Percentiles rank a stretch among this genome's conserved stretches.
Evolutionary conservation across 53 echinoderm and acorn worm genomes (phyloP).

Genomic region (Stichopus horrens): DNA sequence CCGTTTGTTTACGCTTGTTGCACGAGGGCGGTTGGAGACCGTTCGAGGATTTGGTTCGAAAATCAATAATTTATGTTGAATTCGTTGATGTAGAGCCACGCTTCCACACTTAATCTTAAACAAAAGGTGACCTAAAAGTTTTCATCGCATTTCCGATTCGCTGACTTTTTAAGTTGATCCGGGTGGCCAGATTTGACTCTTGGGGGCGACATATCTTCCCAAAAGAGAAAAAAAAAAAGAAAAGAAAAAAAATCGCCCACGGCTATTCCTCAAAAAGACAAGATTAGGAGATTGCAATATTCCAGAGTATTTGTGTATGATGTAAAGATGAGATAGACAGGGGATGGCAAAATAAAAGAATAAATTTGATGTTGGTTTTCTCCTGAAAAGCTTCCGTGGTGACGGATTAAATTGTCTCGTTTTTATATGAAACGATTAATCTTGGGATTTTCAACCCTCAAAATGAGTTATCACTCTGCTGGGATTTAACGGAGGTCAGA

Average conservation of each 20-base stretch:
- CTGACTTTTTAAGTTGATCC: constrained; percentile 21
- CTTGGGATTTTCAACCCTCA: background rate
- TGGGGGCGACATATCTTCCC: background rate
- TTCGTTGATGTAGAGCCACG: constrained; percentile 14
- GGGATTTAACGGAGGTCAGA: background rate
- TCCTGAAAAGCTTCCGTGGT: background rate
- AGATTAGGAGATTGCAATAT: background rate
- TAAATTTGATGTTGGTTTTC: background rate
- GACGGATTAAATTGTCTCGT: background rate
- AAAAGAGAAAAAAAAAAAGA: background rate
- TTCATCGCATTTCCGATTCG: constrained; percentile 27
- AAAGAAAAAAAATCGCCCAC: background rate
- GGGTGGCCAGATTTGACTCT: constrained; percentile 11
- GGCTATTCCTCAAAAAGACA: background rate
- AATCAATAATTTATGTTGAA: constrained; percentile 25
- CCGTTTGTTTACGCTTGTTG: background rate
- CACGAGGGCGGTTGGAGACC: background rate
- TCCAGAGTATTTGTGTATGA: no score
- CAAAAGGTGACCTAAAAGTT: constrained; percentile 6
- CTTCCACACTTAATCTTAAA: constrained; percentile 12
- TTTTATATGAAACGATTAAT: background rate
- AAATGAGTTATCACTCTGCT: background rate
- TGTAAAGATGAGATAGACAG: background rate
- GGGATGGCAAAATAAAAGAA: background rate
- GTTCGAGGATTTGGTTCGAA: background rate